Evolutionary conservation across 35 echinoderm and acorn worm genomes (phyloP), one percentile per base, ranked within the genome.

Genomic region (Stichopus chloronotus): DNA sequence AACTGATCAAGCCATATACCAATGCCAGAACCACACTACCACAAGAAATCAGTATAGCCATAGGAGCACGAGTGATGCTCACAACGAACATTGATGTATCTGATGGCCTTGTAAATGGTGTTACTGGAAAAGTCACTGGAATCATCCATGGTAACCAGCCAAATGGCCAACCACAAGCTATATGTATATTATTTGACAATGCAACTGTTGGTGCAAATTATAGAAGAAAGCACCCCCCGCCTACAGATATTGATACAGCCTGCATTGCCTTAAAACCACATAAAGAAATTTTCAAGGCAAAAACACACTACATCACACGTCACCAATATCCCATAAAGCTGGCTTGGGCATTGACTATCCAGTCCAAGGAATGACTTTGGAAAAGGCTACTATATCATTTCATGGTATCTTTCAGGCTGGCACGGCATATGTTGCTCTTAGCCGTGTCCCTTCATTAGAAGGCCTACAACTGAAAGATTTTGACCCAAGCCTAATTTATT

Each of bases 81-180:
- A 93, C 61, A 55, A 93, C 83, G 17, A 93, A 95, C 58, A 11
- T 93, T 30, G 94, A 95, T 90, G 86, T 93, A 24, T 8, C 22
- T 68, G 86, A 92, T 72, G 91, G 91, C 19, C 82, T 95, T 74
- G 79, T 82, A 8, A 95, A 95, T 95, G 94, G 89, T 78, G 94
- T 79, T 22, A 43, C 83, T 78, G 94, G 94, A 52, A 95, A 65
- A 76, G 82, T 95, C 55, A 56, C 72, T 55, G 52, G 22, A 24
- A 87, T 95, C 43, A 14, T 88, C 55, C 22, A 23, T 12, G 56
- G 56, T 63, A 69, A 87, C 61, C 5, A 6, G 12, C 25, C 58
- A 56, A 79, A 92, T 21, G 57, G 24, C 17, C 78, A 81, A 58
- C 87, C 80, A 21, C 76, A 58, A 54, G 78, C 21, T 22, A 25